These are phyloP conservation scores for Malurus melanocephalus DNA, from an alignment of 2,113 vertebrate species.

Conservation along the genomic window DNA sequence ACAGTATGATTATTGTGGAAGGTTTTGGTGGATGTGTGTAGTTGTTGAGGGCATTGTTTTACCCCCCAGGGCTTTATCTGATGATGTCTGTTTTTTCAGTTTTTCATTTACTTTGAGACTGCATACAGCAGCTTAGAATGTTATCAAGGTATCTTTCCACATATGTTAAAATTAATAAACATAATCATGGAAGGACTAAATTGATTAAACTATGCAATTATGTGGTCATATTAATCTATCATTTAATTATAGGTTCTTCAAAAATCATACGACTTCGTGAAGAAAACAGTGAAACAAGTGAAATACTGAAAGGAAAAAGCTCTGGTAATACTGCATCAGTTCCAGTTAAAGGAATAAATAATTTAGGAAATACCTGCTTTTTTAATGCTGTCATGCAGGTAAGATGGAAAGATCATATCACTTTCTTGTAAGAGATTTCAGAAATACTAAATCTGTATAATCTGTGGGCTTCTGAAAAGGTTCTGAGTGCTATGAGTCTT, in stretches of 20 bases:
- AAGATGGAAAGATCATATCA: slow-evolving; percentile 17
- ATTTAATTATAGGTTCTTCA: slow-evolving; percentile 75
- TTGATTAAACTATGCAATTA: background rate
- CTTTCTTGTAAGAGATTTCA: background rate
- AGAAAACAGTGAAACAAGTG: slow-evolving; percentile 79
- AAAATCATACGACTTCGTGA: slow-evolving; percentile 85
- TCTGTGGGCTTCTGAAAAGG: background rate
- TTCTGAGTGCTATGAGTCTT: background rate
- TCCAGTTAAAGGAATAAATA: slow-evolving; percentile 93
- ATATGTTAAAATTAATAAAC: background rate
- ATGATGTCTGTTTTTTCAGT: rapidly evolving
- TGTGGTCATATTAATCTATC: background rate
- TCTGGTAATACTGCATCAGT: slow-evolving; percentile 72
- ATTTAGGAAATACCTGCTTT: slow-evolving; percentile 97
- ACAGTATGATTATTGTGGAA: background rate
- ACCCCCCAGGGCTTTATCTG: background rate
- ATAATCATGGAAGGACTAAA: background rate
- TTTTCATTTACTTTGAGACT: background rate
- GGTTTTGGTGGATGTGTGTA: background rate
- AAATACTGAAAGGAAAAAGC: slow-evolving; percentile 77
- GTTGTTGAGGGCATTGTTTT: background rate
- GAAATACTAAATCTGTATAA: background rate
- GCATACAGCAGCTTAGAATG: background rate
- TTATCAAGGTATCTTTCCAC: background rate
- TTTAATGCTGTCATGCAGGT: slow-evolving; percentile 99